Evolutionary conservation across 1,140 invertebrate genomes (phyloP).

Genomic region (Bombyx mandarina): DNA sequence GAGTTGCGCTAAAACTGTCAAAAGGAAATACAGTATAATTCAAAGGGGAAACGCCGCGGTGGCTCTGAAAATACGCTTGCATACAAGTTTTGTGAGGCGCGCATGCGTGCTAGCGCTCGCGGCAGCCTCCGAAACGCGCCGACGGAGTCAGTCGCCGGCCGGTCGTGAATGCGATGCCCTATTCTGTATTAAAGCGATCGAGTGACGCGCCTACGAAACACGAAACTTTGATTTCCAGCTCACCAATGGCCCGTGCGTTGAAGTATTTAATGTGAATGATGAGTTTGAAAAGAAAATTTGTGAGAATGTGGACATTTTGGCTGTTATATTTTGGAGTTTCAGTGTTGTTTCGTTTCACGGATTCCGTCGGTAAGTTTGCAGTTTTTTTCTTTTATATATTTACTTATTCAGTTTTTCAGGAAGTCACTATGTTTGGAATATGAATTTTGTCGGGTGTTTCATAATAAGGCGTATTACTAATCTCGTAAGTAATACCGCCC

Average conservation of each 20-base stretch:
- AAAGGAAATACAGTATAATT: slow-evolving; percentile 27
- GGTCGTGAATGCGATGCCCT: slow-evolving; percentile 5
- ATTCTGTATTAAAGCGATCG: background rate
- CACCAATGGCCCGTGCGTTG: too few species aligned
- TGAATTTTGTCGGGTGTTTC: too few species aligned
- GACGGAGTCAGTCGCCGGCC: slow-evolving; percentile 8
- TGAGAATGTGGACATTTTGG: slow-evolving; percentile 39
- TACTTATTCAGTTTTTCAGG: too few species aligned
- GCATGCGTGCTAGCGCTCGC: slow-evolving; percentile 4
- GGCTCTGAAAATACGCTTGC: slow-evolving; percentile 17
- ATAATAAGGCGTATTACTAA: too few species aligned
- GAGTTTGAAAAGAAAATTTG: slow-evolving; percentile 17
- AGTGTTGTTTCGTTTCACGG: slow-evolving; percentile 56
- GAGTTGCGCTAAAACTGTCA: slow-evolving; percentile 20
- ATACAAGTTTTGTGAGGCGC: slow-evolving; percentile 2
- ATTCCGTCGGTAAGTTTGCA: slow-evolving; percentile 52
- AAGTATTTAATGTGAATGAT: slow-evolving; percentile 3
- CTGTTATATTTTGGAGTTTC: slow-evolving; percentile 52
- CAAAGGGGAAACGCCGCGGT: slow-evolving; percentile 16
- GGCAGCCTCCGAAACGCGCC: slow-evolving; percentile 6
- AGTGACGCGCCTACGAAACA: slow-evolving; percentile 8
- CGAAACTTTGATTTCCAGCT: slow-evolving; percentile 10
- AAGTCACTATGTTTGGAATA: too few species aligned
- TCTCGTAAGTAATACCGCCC: too few species aligned
- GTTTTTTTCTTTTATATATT: too few species aligned